Evolutionary conservation across 1,140 invertebrate species (phyloP), one percentile per base, ranked within the genome.

Genomic region (Heliconius melpomene): DNA sequence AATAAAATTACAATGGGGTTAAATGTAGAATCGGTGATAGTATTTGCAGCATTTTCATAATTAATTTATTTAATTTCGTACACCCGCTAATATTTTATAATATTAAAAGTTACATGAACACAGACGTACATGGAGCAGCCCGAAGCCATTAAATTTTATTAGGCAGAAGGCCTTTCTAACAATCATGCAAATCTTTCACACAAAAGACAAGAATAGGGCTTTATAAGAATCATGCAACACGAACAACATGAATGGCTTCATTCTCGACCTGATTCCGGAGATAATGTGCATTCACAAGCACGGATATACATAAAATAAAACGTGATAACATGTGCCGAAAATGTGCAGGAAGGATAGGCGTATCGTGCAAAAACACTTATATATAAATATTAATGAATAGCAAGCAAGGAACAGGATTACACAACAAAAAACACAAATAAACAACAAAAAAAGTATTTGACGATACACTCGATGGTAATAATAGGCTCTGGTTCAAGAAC

Each of bases 161-260:
- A 88, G 92, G 92, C 89, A 85, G 87, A 89, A 88, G 87, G 89
- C 90, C 90, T 86, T 90, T 90, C 88, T 89, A 92, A 88, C 89
- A 90, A 90, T 89, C 92, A 93, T 94, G 93, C 92, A 93, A 73
- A 88, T 84, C 90, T 85, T 90, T 85, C 87, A 91, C 90, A 91
- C 90, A 89, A 88, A 90, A 84, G 89, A 86, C 85, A 90, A 88
- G 82, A 83, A 87, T 84, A 85, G 86, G 84, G 78, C 85, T 82
- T 91, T 88, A 85, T 86, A 89, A 91, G 82, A 89, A 80, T 89
- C 93, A 94, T 94, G 92, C 93, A 94, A 91, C 90, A 94, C 91
- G 89, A 90, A 94, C 93, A 93, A 94, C 93, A 93, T 84, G 83
- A 82, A 93, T 92, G 91, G 92, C 91, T 72, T 85, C 90, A 93